Conservation (phyloP, 2,113 vertebrate species). For the Mystacornis crossleyi region DNA sequence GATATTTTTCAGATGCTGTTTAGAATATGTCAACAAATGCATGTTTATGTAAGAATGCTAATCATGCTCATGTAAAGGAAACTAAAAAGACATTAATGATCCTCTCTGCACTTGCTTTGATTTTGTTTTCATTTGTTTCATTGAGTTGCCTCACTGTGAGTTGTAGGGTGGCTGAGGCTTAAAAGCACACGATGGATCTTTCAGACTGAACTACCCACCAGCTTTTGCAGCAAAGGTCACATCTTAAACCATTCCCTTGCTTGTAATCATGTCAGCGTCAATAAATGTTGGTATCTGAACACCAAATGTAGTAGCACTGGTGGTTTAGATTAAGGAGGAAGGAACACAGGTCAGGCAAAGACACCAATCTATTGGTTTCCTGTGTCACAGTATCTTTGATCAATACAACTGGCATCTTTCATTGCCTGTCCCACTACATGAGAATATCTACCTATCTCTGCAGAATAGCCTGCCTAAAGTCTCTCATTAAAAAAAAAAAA, state of each 20-base stretch:
- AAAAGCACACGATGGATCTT: conserved; percentile 10
- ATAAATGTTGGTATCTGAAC: conserved; percentile 43
- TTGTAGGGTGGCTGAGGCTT: background rate
- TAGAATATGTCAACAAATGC: background rate
- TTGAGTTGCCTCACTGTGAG: background rate
- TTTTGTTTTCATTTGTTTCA: conserved; percentile 25
- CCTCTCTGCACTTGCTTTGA: background rate
- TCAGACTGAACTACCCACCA: conserved; percentile 12
- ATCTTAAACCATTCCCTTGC: background rate
- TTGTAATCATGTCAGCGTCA: conserved; percentile 38
- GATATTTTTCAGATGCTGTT: background rate
- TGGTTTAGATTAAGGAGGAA: conserved; percentile 43
- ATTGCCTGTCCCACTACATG: background rate
- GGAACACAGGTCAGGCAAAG: background rate
- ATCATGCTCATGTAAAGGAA: background rate
- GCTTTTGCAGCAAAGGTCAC: conserved; percentile 9
- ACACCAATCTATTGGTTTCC: background rate
- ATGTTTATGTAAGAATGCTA: background rate
- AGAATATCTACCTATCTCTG: background rate
- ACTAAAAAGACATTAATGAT: background rate
- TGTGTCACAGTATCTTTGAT: background rate
- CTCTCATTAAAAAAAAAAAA: background rate
- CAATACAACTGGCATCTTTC: background rate
- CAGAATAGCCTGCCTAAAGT: background rate
- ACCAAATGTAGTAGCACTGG: background rate